Evolutionary conservation across 1,140 invertebrate genomes (phyloP).

Genomic region (Brachionus rotundiformis): DNA sequence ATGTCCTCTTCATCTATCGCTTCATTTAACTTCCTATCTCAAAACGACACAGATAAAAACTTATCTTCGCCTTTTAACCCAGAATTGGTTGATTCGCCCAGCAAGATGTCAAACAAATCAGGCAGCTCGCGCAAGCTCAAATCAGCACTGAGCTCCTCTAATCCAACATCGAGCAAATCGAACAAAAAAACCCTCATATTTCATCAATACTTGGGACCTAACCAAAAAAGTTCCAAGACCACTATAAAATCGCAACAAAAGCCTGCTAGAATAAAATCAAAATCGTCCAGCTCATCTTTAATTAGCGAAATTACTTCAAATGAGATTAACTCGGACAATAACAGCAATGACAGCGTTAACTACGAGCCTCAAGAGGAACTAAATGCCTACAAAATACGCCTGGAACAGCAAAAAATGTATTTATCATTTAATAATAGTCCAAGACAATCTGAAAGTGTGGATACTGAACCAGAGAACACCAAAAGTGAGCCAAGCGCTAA

Average conservation of each 20-base stretch:
- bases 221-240: conserved; percentile 46
- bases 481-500: neutral
- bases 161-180: neutral
- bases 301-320: neutral
- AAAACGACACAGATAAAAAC: conserved; percentile 1
- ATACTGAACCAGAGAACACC: neutral
- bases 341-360: conserved; percentile 42
- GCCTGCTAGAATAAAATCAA: neutral
- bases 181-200: conserved; percentile 49
- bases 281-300: conserved; percentile 22
- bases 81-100: neutral
- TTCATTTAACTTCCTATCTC: neutral
- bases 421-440: conserved; percentile 40
- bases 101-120: conserved; percentile 44
- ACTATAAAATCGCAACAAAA: conserved; percentile 8
- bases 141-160: neutral
- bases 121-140: neutral
- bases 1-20: conserved; percentile 5
- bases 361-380: neutral
- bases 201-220: conserved; percentile 46
- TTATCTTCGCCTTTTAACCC: conserved; percentile 1
- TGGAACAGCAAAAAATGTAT: conserved; percentile 51
- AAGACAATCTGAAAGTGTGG: neutral
- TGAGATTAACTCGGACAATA: conserved; percentile 13
- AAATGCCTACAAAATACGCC: conserved; percentile 35